Conservation (phyloP, 2,113 vertebrate species). For the Plecotus auritus region DNA sequence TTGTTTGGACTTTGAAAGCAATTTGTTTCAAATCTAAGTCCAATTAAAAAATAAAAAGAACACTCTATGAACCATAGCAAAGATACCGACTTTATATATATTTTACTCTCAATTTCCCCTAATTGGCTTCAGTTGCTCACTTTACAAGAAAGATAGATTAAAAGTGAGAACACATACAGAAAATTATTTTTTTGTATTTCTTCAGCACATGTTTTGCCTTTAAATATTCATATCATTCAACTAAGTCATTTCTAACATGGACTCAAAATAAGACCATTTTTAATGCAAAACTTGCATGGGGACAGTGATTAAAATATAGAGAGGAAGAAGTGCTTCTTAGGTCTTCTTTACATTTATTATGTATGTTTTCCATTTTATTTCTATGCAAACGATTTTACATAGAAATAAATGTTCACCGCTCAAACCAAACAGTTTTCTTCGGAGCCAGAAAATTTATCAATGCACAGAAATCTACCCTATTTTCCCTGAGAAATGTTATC, state of each 20-base stretch:
- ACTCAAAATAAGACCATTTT: conserved; percentile 22
- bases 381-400: not conserved
- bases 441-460: not conserved
- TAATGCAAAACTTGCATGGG: not conserved
- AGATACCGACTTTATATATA: not conserved
- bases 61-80: not conserved
- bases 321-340: not conserved
- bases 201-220: conserved; percentile 19
- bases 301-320: not conserved
- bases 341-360: not conserved
- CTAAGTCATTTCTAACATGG: not conserved
- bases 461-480: not conserved
- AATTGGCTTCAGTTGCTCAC: not conserved
- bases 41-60: conserved; percentile 3
- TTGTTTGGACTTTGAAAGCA: conserved; percentile 1
- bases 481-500: not conserved
- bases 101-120: conserved; percentile 14
- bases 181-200: conserved; percentile 17
- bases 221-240: not conserved
- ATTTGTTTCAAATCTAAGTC: conserved; percentile 47
- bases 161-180: not conserved
- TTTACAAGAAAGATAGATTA: conserved; percentile 22
- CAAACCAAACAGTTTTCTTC: not conserved
- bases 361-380: not conserved
- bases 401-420: not conserved